Evolutionary conservation across 53 echinoderm and acorn worm genomes (phyloP).

Genomic region (Zoroaster sp.): DNA sequence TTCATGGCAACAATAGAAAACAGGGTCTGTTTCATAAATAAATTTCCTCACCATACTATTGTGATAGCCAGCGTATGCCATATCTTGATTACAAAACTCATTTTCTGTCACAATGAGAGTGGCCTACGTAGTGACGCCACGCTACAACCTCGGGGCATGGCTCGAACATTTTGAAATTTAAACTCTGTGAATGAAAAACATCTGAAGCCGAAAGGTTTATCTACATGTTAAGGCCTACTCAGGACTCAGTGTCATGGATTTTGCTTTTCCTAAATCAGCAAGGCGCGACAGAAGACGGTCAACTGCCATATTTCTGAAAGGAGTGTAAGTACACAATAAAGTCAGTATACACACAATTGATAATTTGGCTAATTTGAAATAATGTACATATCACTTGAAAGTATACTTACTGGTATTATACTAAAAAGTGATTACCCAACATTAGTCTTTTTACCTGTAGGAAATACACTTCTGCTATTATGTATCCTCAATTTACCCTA

Average conservation of each 20-base stretch:
- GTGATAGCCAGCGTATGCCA: not conserved
- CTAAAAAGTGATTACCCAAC: not conserved
- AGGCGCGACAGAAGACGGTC: constrained; percentile 6
- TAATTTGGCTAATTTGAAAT: no score
- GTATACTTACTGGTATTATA: no score
- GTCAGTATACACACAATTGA: not conserved
- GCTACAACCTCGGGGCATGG: no score
- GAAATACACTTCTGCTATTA: no score
- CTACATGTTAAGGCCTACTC: no score
- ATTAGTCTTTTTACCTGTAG: no score
- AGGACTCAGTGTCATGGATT: not conserved
- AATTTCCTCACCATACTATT: not conserved
- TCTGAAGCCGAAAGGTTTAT: no score
- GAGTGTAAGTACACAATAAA: constrained; percentile 1
- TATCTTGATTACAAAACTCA: not conserved
- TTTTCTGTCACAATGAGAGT: not conserved
- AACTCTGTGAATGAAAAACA: no score
- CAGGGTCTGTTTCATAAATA: not conserved
- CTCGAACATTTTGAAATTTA: no score
- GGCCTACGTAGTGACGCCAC: no score
- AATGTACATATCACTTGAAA: no score
- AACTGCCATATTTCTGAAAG: not conserved
- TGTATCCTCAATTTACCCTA: no score
- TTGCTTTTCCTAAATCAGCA: constrained; percentile 9
- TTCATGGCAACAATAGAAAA: not conserved